These are phyloP conservation scores for Ornithoptera priamus DNA, from an alignment of 2,888 invertebrate genomes.

Conservation along the genomic window DNA sequence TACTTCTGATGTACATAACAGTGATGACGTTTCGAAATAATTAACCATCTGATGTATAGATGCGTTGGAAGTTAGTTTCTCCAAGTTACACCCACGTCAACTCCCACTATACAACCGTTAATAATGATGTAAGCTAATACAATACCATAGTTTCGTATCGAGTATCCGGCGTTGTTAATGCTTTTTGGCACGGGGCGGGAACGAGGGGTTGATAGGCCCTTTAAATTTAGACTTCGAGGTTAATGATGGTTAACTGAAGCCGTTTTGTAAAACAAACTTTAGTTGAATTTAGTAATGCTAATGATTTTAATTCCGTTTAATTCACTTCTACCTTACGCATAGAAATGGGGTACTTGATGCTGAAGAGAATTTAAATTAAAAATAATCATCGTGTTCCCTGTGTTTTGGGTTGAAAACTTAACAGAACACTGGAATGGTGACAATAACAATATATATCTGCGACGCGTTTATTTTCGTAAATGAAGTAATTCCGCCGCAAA, in stretches of 20 bases:
- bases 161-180: constrained; percentile 43
- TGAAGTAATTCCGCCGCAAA: constrained; percentile 2
- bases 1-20: no score
- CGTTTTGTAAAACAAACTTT: constrained; percentile 40
- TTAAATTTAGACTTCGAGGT: constrained; percentile 45
- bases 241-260: constrained; percentile 39
- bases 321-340: constrained; percentile 12
- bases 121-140: constrained; percentile 63
- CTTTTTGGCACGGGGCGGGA: constrained; percentile 51
- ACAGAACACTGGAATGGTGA: background rate
- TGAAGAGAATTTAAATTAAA: background rate
- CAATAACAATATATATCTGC: background rate
- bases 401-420: constrained; percentile 6
- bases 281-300: constrained; percentile 39
- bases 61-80: constrained; percentile 21
- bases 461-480: constrained; percentile 6
- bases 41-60: background rate
- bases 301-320: constrained; percentile 33
- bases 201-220: constrained; percentile 32
- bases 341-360: constrained; percentile 1
- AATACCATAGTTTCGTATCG: constrained; percentile 53
- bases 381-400: background rate
- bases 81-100: constrained; percentile 41
- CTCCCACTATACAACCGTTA: constrained; percentile 41
- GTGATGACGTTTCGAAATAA: background rate